These are phyloP conservation scores for Macropodus opercularis DNA, from an alignment of 2,797 vertebrate genomes.

Conservation along the genomic window DNA sequence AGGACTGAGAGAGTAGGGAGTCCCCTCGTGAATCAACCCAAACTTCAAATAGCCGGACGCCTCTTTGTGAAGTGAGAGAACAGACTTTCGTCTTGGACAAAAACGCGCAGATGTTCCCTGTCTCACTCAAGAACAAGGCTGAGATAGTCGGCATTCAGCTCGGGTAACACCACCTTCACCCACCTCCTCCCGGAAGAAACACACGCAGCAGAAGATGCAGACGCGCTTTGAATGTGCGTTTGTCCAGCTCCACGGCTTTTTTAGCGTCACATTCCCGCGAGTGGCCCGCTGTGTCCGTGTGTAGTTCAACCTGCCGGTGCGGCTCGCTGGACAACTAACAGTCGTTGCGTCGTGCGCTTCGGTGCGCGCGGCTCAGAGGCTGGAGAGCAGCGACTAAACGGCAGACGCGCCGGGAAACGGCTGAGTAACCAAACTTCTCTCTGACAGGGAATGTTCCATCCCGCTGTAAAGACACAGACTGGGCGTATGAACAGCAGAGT, in stretches of 20 bases:
- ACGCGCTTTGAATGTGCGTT: slow-evolving; percentile 21
- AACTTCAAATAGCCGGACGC: neutral
- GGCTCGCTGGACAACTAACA: slow-evolving; percentile 54
- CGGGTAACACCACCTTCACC: slow-evolving; percentile 29
- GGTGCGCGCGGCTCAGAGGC: slow-evolving; percentile 28
- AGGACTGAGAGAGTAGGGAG: neutral
- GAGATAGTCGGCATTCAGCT: slow-evolving; percentile 34
- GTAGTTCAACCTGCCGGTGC: slow-evolving; percentile 57
- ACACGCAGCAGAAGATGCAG: neutral
- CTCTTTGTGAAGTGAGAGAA: too few relatives aligned
- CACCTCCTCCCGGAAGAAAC: neutral
- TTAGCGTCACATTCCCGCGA: slow-evolving; percentile 41
- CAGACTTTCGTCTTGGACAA: too few relatives aligned
- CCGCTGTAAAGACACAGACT: too few relatives aligned
- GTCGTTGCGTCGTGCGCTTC: slow-evolving; percentile 56
- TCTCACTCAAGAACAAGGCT: slow-evolving; percentile 7
- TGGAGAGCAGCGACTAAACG: slow-evolving; percentile 28
- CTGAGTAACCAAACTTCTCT: slow-evolving; percentile 48
- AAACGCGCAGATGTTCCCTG: too few relatives aligned
- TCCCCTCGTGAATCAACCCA: neutral
- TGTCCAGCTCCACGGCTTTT: slow-evolving; percentile 33
- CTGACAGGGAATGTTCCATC: too few relatives aligned
- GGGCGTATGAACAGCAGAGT: too few relatives aligned
- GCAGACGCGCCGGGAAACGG: slow-evolving; percentile 29
- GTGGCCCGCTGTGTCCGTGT: slow-evolving; percentile 15